phyloP scores from a whole-genome alignment of 2,113 vertebrate species.

The Silurus asotus region DNA sequence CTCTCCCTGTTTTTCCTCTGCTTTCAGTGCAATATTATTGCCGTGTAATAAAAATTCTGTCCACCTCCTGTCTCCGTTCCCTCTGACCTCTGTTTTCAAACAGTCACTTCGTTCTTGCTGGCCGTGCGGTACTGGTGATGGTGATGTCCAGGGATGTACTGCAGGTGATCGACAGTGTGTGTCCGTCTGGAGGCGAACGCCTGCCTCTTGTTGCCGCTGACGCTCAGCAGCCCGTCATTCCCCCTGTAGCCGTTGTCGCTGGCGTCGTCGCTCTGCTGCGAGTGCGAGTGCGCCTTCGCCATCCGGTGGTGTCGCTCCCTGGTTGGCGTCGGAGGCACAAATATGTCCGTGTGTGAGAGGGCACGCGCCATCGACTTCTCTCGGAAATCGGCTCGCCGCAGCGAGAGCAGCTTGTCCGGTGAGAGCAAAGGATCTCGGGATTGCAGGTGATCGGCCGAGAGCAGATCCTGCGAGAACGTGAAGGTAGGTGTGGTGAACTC shows the following conservation, averaged over 20 bases:
- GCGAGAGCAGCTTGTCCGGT: constrained; percentile 76
- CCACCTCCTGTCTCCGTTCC: neutral
- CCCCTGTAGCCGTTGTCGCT: constrained; percentile 58
- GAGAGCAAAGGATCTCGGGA: constrained; percentile 96
- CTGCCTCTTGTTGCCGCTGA: constrained; percentile 89
- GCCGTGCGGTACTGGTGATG: constrained; percentile 88
- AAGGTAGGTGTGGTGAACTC: constrained; percentile 83
- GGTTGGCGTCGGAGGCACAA: constrained; percentile 85
- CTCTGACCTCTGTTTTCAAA: constrained; percentile 70
- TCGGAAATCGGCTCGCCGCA: constrained; percentile 83
- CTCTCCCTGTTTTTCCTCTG: neutral
- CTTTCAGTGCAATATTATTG: neutral
- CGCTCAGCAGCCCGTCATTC: constrained; percentile 89
- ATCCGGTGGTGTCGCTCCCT: constrained; percentile 92
- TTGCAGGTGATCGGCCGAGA: constrained; percentile 90
- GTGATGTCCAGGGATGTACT: constrained; percentile 90
- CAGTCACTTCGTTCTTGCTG: constrained; percentile 98
- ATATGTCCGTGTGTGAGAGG: constrained; percentile 93
- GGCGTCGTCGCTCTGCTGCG: constrained; percentile 79
- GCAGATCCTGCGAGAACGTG: constrained; percentile 85
- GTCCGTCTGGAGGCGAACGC: constrained; percentile 92
- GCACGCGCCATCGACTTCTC: constrained; percentile 91
- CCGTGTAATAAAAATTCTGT: neutral
- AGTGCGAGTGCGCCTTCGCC: constrained; percentile 95
- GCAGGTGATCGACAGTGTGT: constrained; percentile 96